Conservation (phyloP, 2,113 vertebrate genomes). For the Percopsis transmontana region DNA sequence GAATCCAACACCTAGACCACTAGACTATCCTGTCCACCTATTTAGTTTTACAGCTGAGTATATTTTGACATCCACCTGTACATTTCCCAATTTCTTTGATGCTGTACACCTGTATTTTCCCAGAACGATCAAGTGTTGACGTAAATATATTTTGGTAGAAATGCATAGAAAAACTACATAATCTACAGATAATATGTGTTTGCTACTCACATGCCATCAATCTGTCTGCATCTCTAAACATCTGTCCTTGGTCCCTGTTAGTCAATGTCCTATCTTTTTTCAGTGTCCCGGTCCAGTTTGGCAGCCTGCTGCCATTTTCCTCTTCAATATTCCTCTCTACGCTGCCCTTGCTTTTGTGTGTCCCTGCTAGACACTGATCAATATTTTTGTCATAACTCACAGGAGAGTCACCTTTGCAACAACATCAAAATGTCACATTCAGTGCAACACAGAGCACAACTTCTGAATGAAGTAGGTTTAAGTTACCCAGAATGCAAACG, state of each 20-base stretch:
- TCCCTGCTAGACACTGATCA: constrained; percentile 48
- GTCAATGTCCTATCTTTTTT: background rate
- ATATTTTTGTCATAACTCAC: constrained; percentile 70
- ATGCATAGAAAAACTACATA: no score
- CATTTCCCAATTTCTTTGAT: no score
- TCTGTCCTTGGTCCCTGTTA: constrained; percentile 15
- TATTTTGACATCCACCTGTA: no score
- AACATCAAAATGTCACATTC: constrained; percentile 59
- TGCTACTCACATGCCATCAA: background rate
- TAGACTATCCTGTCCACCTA: no score
- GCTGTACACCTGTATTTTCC: no score
- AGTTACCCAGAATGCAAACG: constrained; percentile 51
- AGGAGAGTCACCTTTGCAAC: constrained; percentile 59
- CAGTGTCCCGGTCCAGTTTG: constrained; percentile 25
- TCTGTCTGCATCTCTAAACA: background rate
- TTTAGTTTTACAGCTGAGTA: no score
- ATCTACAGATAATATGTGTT: no score
- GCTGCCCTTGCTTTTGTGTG: constrained; percentile 48
- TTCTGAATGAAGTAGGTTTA: constrained; percentile 34
- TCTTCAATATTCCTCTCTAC: constrained; percentile 59
- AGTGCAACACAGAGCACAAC: constrained; percentile 34
- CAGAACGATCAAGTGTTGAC: no score
- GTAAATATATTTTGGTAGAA: no score
- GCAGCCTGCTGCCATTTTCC: constrained; percentile 36
- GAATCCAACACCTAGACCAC: no score